phyloP scores from a whole-genome alignment of 2,113 vertebrate species.

The Hymenochirus boettgeri region DNA sequence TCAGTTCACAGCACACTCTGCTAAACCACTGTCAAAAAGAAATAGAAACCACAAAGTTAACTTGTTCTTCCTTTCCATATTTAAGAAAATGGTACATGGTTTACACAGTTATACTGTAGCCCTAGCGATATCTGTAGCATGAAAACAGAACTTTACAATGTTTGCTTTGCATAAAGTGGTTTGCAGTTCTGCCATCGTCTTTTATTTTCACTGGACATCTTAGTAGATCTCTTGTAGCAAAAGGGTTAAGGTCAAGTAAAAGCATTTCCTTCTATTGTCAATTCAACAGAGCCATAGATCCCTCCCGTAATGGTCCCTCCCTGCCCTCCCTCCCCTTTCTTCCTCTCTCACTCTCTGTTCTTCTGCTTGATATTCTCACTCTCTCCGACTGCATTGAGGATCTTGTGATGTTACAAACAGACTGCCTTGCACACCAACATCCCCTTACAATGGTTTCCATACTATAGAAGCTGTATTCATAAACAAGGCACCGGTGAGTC shows the following conservation, averaged over 20 bases:
- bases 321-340: constrained; percentile 31
- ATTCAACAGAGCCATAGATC: constrained; percentile 33
- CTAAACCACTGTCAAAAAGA: too few relatives aligned
- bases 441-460: constrained; percentile 21
- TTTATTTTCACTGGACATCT: constrained; percentile 28
- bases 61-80: too few relatives aligned
- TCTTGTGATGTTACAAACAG: constrained; percentile 37
- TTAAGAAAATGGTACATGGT: too few relatives aligned
- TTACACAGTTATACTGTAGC: too few relatives aligned
- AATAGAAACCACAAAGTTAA: too few relatives aligned
- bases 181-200: constrained; percentile 2
- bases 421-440: constrained; percentile 25
- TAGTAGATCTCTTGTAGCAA: constrained; percentile 29
- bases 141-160: neutral
- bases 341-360: constrained; percentile 33
- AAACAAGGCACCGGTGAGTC: constrained; percentile 31
- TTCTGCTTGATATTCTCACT: constrained; percentile 27
- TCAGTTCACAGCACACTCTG: too few relatives aligned
- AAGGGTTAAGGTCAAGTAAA: constrained; percentile 40
- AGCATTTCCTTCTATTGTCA: constrained; percentile 42
- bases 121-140: too few relatives aligned
- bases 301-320: constrained; percentile 34
- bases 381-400: constrained; percentile 30
- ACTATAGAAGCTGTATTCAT: constrained; percentile 5
- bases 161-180: constrained; percentile 5